Percentiles rank a stretch among this genome's conserved stretches.
Evolutionary conservation across 2,797 vertebrate genomes (phyloP).

Genomic region (Falco peregrinus): DNA sequence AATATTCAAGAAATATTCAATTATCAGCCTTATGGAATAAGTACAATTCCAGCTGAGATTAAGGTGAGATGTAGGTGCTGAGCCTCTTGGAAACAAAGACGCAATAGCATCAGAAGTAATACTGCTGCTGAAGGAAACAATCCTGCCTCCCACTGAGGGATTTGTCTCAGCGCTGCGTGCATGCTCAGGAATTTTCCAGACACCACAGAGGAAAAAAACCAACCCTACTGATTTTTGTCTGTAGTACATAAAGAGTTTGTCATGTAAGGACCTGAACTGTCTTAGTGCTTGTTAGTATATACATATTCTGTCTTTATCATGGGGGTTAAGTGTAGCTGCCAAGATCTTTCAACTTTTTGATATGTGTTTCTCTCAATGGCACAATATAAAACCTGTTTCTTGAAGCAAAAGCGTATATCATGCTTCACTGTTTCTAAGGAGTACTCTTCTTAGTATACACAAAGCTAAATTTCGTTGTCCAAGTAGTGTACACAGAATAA

Average conservation of each 20-base stretch:
- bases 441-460: constrained; percentile 15
- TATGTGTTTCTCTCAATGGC: constrained; percentile 31
- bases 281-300: not conserved
- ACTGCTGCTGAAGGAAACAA: not conserved
- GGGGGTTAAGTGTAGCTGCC: constrained; percentile 42
- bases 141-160: not conserved
- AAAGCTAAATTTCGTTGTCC: constrained; percentile 1
- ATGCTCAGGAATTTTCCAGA: not conserved
- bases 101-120: not conserved
- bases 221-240: not conserved
- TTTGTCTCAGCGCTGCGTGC: not conserved
- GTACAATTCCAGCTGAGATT: not conserved
- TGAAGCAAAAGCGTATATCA: not conserved
- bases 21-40: not conserved
- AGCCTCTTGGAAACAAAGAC: not conserved
- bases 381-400: constrained; percentile 22
- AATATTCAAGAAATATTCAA: not conserved
- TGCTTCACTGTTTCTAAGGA: constrained; percentile 13
- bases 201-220: not conserved
- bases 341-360: constrained; percentile 46
- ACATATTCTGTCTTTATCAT: constrained; percentile 1
- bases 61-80: not conserved
- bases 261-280: not conserved
- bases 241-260: not conserved
- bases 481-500: constrained; percentile 7